phyloP scores from a whole-genome alignment of 2,888 invertebrate species.

The Rhogogaster chlorosoma region DNA sequence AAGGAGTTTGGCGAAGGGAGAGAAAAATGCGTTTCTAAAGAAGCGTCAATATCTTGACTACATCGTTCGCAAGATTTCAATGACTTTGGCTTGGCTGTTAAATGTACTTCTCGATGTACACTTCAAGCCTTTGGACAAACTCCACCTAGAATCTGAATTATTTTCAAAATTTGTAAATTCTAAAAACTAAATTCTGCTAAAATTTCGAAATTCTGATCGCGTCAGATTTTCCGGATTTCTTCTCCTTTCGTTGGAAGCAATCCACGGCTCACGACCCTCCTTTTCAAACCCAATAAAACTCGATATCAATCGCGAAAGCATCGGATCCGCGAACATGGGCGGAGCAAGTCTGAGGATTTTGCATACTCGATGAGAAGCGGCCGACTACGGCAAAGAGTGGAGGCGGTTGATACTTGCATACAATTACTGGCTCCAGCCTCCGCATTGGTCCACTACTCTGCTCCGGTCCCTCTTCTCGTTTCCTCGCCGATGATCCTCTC shows the following conservation, averaged over 20 bases:
- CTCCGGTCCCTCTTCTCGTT: constrained; percentile 56
- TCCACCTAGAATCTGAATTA: no score
- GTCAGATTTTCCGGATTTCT: background rate
- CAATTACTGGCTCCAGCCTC: constrained; percentile 69
- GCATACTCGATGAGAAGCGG: constrained; percentile 72
- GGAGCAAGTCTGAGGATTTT: constrained; percentile 71
- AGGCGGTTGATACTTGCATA: constrained; percentile 76
- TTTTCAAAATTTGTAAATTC: no score
- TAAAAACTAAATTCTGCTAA: no score
- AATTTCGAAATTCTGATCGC: background rate
- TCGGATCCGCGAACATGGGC: constrained; percentile 63
- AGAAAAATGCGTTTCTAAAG: background rate
- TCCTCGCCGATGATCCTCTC: constrained; percentile 53
- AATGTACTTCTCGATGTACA: no score
- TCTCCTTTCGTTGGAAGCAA: background rate
- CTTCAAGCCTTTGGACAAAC: no score
- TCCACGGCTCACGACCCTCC: background rate
- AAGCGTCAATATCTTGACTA: no score
- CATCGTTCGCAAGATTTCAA: no score
- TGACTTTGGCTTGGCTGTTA: no score
- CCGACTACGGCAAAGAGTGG: constrained; percentile 59
- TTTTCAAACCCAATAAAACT: background rate
- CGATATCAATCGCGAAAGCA: constrained; percentile 8
- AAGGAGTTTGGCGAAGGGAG: background rate
- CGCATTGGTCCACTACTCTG: constrained; percentile 73